Conservation (phyloP, 2,113 vertebrate species). For the Spea bombifrons region DNA sequence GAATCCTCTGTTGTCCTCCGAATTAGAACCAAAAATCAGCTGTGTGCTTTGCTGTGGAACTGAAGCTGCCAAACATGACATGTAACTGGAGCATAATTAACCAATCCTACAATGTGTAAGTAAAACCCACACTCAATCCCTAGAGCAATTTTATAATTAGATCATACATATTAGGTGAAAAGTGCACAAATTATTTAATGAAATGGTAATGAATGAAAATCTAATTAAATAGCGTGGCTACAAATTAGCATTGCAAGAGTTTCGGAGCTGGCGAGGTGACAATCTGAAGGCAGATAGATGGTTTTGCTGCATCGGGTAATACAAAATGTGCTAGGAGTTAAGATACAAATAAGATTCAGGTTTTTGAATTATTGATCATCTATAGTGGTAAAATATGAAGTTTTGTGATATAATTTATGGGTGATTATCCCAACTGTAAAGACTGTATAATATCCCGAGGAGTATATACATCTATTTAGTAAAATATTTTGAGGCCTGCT, state of each 20-base stretch:
- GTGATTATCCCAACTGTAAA: too few species aligned
- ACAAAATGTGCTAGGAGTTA: background rate
- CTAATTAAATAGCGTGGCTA: conserved; percentile 40
- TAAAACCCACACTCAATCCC: conserved; percentile 38
- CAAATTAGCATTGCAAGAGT: conserved; percentile 37
- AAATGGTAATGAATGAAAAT: conserved; percentile 42
- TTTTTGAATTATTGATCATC: too few species aligned
- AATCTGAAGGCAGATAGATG: background rate
- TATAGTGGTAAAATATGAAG: too few species aligned
- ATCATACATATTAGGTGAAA: conserved; percentile 46
- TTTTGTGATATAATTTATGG: too few species aligned
- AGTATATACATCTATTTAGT: too few species aligned
- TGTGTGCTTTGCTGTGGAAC: conserved; percentile 14
- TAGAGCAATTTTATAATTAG: conserved; percentile 39
- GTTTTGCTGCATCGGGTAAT: background rate
- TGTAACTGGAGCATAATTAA: conserved; percentile 40
- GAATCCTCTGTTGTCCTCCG: conserved; percentile 4
- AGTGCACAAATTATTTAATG: conserved; percentile 46
- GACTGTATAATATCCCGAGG: too few species aligned
- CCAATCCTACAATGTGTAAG: conserved; percentile 34
- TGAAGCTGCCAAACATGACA: conserved; percentile 31
- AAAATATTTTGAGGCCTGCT: too few species aligned
- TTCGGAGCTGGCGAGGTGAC: conserved; percentile 33
- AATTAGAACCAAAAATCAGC: conserved; percentile 5
- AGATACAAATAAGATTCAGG: background rate